These are phyloP conservation scores for Eretmocerus hayati DNA, from an alignment of 2,888 invertebrate species.

Conservation along the genomic window DNA sequence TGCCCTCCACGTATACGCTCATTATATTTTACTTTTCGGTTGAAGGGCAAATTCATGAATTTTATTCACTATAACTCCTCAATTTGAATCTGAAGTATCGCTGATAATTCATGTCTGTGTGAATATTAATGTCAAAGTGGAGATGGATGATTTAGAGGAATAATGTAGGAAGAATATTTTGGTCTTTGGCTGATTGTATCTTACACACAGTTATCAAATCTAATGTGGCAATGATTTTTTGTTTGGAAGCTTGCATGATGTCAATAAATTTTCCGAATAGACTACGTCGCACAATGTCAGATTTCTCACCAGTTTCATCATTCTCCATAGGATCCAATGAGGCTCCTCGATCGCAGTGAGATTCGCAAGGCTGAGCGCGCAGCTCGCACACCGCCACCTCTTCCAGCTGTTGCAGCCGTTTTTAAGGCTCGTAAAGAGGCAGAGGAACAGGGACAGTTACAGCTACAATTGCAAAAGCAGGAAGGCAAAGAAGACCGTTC, in stretches of 20 bases:
- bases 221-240: background rate
- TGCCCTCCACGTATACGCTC: too few species aligned
- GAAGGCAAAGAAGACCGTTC: slow-evolving; percentile 9
- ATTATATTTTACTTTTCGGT: too few species aligned
- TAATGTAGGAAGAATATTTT: too few species aligned
- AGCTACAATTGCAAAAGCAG: slow-evolving; percentile 11
- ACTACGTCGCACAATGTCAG: background rate
- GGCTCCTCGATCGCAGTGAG: slow-evolving; percentile 21
- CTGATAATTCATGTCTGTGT: too few species aligned
- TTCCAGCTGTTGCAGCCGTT: slow-evolving; percentile 28
- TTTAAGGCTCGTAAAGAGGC: slow-evolving; percentile 34
- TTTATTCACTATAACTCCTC: too few species aligned
- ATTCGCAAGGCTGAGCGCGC: slow-evolving; percentile 33
- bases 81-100: too few species aligned
- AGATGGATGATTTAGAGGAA: too few species aligned
- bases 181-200: too few species aligned
- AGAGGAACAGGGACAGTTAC: too few species aligned
- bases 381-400: slow-evolving; percentile 35
- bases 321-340: slow-evolving; percentile 9
- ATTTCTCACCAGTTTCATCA: background rate
- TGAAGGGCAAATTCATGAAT: too few species aligned
- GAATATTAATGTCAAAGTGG: too few species aligned
- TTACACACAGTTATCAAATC: too few species aligned
- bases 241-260: background rate
- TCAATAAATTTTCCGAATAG: background rate